phyloP scores from a whole-genome alignment of 2,888 invertebrate genomes.

The Strigamia maritima region DNA sequence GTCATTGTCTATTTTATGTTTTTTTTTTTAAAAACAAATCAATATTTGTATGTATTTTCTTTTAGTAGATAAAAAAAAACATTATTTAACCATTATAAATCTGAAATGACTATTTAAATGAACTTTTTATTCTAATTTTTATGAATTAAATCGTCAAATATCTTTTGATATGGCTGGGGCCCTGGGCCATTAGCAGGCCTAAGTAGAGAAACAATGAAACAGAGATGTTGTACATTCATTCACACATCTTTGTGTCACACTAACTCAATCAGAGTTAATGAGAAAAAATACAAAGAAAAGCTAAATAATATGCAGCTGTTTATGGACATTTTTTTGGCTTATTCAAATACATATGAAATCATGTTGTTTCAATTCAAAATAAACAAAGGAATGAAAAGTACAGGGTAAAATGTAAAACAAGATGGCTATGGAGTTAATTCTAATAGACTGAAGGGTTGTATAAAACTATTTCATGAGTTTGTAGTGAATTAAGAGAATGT shows the following conservation, averaged over 20 bases:
- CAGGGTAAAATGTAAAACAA: conserved; percentile 10
- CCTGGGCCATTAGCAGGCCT: conserved; percentile 21
- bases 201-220: background rate
- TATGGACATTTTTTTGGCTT: conserved; percentile 1
- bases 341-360: background rate
- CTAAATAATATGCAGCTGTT: background rate
- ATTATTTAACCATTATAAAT: background rate
- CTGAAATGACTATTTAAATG: background rate
- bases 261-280: background rate
- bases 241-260: background rate
- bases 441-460: background rate
- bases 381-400: background rate
- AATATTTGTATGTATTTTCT: conserved; percentile 1
- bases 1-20: background rate
- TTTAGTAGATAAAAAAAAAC: background rate
- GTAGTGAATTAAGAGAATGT: background rate
- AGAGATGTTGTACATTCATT: background rate
- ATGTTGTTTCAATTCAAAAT: background rate
- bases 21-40: too few species aligned
- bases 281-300: background rate
- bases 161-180: background rate
- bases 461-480: background rate
- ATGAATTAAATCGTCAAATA: background rate
- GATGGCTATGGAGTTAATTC: background rate
- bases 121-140: background rate